Conservation (phyloP, 2,888 invertebrate genomes). For the Caenorhabditis macrosperma region DNA sequence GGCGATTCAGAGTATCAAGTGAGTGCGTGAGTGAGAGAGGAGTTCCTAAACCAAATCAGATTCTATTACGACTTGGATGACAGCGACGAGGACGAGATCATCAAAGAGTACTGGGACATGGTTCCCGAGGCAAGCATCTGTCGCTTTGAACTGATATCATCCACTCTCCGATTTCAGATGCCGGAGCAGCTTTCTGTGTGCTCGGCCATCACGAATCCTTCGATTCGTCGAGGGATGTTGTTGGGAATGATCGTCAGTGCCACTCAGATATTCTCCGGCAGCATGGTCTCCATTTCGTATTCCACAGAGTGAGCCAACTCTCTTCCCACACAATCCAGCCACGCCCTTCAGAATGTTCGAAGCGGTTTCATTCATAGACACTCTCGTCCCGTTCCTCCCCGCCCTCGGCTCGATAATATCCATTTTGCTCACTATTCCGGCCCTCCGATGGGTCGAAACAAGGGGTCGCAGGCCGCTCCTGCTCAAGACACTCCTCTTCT, state of each 20-base stretch:
- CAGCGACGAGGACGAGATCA: slow-evolving; percentile 70
- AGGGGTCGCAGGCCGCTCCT: slow-evolving; percentile 73
- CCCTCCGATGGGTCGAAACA: slow-evolving; percentile 75
- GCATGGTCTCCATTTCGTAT: slow-evolving; percentile 76
- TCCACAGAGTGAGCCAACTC: slow-evolving; percentile 67
- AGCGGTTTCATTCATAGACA: slow-evolving; percentile 72
- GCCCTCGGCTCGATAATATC: slow-evolving; percentile 73
- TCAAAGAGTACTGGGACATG: slow-evolving; percentile 71
- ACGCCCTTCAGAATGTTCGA: slow-evolving; percentile 73
- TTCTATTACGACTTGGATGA: slow-evolving; percentile 73
- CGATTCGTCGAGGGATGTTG: slow-evolving; percentile 65
- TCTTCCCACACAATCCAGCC: background rate
- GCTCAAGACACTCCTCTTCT: slow-evolving; percentile 72
- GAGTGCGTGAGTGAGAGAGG: background rate
- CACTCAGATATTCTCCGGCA: slow-evolving; percentile 74
- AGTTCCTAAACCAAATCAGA: too few relatives aligned
- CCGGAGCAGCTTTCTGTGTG: slow-evolving; percentile 68
- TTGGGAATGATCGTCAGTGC: slow-evolving; percentile 75
- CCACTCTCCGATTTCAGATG: too few relatives aligned
- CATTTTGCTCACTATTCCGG: slow-evolving; percentile 74
- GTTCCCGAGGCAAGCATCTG: slow-evolving; percentile 67
- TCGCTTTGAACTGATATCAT: too few relatives aligned
- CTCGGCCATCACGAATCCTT: slow-evolving; percentile 55
- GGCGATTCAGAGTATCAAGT: slow-evolving; percentile 71
- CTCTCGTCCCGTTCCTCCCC: slow-evolving; percentile 73